phyloP scores from a whole-genome alignment of 2,888 invertebrate genomes.

The Hydriomena furcata region DNA sequence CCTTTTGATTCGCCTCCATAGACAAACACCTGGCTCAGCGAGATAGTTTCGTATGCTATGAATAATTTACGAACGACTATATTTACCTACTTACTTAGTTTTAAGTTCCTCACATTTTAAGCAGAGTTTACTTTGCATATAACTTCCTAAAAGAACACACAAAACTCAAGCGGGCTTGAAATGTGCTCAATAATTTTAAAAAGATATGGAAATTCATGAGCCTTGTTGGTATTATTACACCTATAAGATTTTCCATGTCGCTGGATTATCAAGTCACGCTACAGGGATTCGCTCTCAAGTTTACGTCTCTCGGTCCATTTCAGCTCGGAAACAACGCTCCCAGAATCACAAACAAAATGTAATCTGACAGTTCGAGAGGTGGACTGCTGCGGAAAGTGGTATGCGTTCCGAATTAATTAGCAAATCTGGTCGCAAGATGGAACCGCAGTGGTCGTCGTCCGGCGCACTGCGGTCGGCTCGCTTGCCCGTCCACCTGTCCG shows the following conservation, averaged over 20 bases:
- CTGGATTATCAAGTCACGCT: conserved; percentile 24
- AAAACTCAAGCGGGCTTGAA: not conserved
- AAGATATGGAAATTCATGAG: conserved; percentile 17
- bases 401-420: conserved; percentile 66
- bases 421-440: conserved; percentile 55
- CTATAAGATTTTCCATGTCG: conserved; percentile 19
- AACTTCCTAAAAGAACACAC: conserved; percentile 2
- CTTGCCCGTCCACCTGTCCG: conserved; percentile 59
- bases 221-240: conserved; percentile 19
- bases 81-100: conserved; percentile 25
- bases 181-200: conserved; percentile 10
- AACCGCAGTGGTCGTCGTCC: conserved; percentile 51
- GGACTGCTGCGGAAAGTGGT: conserved; percentile 42
- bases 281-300: conserved; percentile 49
- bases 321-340: conserved; percentile 21
- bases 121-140: conserved; percentile 11
- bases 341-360: conserved; percentile 27
- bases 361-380: conserved; percentile 33
- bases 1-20: conserved; percentile 30
- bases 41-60: conserved; percentile 32
- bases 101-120: conserved; percentile 18
- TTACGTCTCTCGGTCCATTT: conserved; percentile 37
- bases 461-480: conserved; percentile 48
- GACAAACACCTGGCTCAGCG: conserved; percentile 29
- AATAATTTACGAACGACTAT: conserved; percentile 31